Evolutionary conservation across 1,140 invertebrate genomes (phyloP).

Genomic region (Popillia japonica): DNA sequence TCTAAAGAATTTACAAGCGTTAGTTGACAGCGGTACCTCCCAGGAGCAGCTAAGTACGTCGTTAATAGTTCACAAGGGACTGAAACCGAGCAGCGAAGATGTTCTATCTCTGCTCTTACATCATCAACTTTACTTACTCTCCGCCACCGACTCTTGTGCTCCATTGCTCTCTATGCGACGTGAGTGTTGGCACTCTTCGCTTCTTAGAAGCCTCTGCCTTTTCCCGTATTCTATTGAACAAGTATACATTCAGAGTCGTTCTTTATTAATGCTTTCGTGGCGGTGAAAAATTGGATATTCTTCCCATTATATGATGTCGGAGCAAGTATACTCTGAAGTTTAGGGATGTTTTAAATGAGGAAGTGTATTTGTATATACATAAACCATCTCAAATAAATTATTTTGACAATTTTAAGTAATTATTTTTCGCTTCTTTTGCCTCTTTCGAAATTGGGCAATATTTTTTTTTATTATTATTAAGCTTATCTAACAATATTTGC

Average conservation of each 20-base stretch:
- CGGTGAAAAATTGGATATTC: neutral
- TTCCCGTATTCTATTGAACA: constrained; percentile 6
- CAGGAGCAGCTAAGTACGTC: constrained; percentile 13
- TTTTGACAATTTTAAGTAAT: too few relatives aligned
- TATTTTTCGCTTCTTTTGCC: too few relatives aligned
- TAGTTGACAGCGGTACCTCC: constrained; percentile 8
- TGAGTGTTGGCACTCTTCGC: neutral
- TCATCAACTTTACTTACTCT: neutral
- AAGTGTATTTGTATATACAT: too few relatives aligned
- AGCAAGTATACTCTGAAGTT: too few relatives aligned
- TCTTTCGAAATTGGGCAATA: too few relatives aligned
- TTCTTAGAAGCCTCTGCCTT: neutral
- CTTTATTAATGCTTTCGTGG: neutral
- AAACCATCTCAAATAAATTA: too few relatives aligned
- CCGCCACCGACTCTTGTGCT: neutral
- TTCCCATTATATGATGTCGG: neutral
- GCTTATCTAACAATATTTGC: too few relatives aligned
- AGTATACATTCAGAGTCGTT: neutral
- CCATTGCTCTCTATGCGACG: neutral
- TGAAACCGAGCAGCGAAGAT: constrained; percentile 18
- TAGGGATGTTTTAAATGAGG: too few relatives aligned
- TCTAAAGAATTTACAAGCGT: constrained; percentile 27
- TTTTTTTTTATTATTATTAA: too few relatives aligned
- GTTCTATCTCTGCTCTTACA: constrained; percentile 9
- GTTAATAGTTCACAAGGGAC: constrained; percentile 29